A percentile compares a stretch with the other conserved stretches of the same genome.
Evolutionary conservation across 2,797 vertebrate genomes (phyloP).

Genomic region (Malurus leucopterus): DNA sequence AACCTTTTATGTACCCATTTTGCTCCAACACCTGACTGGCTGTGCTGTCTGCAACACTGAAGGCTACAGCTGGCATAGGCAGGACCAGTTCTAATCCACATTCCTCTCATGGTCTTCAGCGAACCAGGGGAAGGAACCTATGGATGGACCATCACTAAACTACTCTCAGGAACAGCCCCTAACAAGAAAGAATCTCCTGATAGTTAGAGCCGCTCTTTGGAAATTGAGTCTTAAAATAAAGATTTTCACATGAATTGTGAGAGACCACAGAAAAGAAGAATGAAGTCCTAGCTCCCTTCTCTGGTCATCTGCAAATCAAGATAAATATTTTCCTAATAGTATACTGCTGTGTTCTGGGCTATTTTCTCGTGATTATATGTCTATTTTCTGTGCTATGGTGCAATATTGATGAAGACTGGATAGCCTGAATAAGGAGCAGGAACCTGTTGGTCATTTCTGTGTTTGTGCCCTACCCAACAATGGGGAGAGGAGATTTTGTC

Average conservation of each 20-base stretch:
- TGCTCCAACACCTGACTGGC: not conserved
- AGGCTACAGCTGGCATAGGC: fast-evolving
- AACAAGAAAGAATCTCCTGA: not conserved
- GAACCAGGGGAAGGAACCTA: not conserved
- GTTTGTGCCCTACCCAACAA: not conserved
- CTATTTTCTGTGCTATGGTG: not conserved
- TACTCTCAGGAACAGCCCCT: not conserved
- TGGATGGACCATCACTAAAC: not conserved
- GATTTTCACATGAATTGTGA: not conserved
- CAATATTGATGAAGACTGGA: not conserved
- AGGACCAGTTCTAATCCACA: not conserved
- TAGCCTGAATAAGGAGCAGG: not conserved
- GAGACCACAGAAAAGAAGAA: not conserved
- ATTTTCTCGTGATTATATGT: not conserved
- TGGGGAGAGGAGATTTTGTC: not conserved
- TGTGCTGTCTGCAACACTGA: fast-evolving
- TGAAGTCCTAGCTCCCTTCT: not conserved
- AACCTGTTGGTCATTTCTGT: not conserved
- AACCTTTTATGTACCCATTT: not conserved
- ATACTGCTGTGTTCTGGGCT: not conserved
- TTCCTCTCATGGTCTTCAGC: not conserved
- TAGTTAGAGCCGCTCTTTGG: not conserved
- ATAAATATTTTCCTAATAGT: not conserved
- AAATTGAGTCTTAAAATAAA: not conserved
- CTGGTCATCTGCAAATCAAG: not conserved